phyloP scores from a whole-genome alignment of 1,140 invertebrate genomes.

The Euborellia annulipes region DNA sequence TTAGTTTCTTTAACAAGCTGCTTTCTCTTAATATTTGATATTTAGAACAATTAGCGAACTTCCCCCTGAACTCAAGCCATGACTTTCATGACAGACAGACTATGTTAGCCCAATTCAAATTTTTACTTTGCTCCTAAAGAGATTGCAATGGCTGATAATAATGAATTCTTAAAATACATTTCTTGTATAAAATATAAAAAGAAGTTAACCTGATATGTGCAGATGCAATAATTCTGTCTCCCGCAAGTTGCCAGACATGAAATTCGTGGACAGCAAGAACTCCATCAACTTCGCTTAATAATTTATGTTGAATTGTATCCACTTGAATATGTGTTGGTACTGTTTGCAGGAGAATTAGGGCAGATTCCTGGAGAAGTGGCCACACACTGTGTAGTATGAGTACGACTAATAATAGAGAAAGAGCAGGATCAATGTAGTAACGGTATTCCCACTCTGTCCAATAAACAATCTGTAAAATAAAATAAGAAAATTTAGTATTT shows the following conservation, averaged over 20 bases:
- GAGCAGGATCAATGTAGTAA: conserved; percentile 82
- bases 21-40: too few relatives aligned
- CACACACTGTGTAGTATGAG: conserved; percentile 71
- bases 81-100: too few relatives aligned
- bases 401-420: conserved; percentile 69
- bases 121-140: too few relatives aligned
- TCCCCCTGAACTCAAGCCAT: too few relatives aligned
- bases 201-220: conserved; percentile 78
- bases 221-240: conserved; percentile 82
- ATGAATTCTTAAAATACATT: too few relatives aligned
- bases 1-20: too few relatives aligned
- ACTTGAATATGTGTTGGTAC: conserved; percentile 88
- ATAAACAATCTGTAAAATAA: conserved; percentile 8
- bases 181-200: too few relatives aligned
- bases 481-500: too few relatives aligned
- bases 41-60: too few relatives aligned
- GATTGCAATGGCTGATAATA: too few relatives aligned
- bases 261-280: conserved; percentile 87
- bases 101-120: too few relatives aligned
- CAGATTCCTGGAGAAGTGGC: conserved; percentile 74
- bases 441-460: conserved; percentile 24
- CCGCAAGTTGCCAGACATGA: conserved; percentile 86
- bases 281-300: conserved; percentile 76
- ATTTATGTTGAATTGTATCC: conserved; percentile 66
- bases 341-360: conserved; percentile 76